These are phyloP conservation scores for Oligia strigilis DNA, from an alignment of 2,888 invertebrate species.

Conservation along the genomic window DNA sequence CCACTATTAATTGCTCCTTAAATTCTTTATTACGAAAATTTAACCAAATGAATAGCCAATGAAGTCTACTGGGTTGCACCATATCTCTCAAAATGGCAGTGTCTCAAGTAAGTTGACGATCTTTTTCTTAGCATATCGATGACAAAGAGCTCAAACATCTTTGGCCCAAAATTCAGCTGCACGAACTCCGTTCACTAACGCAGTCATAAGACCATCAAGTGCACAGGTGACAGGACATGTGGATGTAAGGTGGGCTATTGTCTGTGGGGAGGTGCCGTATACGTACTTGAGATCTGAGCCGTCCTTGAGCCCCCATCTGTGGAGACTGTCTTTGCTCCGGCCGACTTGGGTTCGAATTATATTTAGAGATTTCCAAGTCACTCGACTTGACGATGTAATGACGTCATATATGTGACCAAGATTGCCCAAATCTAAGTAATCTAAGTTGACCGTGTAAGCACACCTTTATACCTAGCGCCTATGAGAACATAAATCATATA, in stretches of 20 bases:
- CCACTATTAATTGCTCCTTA: not conserved
- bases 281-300: too few species aligned
- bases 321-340: not conserved
- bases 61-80: not conserved
- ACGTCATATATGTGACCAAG: not conserved
- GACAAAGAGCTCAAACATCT: not conserved
- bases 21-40: not conserved
- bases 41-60: not conserved
- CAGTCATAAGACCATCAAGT: not conserved
- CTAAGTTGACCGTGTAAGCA: not conserved
- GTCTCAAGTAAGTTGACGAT: not conserved
- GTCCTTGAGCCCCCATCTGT: not conserved
- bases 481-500: conserved; percentile 33
- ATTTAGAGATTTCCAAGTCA: not conserved
- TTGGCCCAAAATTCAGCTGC: not conserved
- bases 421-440: not conserved
- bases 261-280: too few species aligned
- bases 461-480: not conserved
- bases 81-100: not conserved
- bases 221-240: not conserved
- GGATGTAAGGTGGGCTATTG: not conserved
- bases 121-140: not conserved
- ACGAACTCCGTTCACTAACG: not conserved
- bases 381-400: not conserved
- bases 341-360: not conserved